Percentiles rank a stretch among this genome's conserved stretches.
Evolutionary conservation across 2,113 vertebrate species (phyloP).

Genomic region (Ceyx melanurus): DNA sequence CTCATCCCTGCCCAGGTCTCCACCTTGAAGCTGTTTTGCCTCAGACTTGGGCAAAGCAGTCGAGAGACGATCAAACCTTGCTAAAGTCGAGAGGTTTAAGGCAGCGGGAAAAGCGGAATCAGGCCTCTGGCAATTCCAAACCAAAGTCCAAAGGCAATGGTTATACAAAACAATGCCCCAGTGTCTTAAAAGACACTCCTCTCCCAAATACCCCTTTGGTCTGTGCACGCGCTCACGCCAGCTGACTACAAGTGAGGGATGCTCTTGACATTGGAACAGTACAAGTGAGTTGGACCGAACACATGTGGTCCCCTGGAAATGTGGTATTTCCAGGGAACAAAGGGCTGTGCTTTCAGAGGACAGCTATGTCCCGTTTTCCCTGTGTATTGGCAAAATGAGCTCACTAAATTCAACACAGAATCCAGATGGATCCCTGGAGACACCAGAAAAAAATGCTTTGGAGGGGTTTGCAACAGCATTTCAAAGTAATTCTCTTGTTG

Average conservation of each 20-base stretch:
- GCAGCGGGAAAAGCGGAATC: not conserved
- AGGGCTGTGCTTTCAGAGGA: not conserved
- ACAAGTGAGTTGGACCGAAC: not conserved
- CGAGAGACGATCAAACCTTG: rapidly evolving
- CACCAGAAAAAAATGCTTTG: not conserved
- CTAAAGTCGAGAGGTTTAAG: not conserved
- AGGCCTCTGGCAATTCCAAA: not conserved
- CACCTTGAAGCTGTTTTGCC: not conserved
- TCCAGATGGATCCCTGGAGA: not conserved
- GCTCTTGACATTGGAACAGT: not conserved
- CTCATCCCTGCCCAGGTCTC: rapidly evolving
- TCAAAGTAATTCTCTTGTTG: not conserved
- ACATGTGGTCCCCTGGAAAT: not conserved
- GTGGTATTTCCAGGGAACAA: rapidly evolving
- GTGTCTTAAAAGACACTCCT: not conserved
- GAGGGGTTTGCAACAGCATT: not conserved
- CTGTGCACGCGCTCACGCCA: not conserved
- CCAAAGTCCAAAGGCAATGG: not conserved
- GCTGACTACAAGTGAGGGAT: not conserved
- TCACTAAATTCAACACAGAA: not conserved
- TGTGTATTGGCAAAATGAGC: not conserved
- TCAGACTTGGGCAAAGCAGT: not conserved
- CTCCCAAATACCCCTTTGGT: not conserved
- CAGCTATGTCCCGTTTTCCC: rapidly evolving
- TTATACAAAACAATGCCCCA: not conserved